These are phyloP conservation scores for Drosophila kurseongensis DNA, from an alignment of 1,140 invertebrate genomes.

Conservation along the genomic window DNA sequence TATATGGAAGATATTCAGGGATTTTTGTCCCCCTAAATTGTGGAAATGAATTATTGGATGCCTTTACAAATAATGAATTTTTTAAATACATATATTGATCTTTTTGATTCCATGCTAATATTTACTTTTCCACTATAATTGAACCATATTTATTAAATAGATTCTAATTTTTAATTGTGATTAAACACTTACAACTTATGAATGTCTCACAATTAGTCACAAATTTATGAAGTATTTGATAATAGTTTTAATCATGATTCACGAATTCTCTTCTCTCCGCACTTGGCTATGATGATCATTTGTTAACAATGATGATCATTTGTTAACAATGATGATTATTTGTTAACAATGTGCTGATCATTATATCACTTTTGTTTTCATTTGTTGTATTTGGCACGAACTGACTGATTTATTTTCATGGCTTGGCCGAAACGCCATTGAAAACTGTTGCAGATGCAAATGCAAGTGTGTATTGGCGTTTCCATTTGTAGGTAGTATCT, in stretches of 20 bases:
- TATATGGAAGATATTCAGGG: too few relatives aligned
- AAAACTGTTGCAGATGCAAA: slow-evolving; percentile 37
- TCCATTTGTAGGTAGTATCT: slow-evolving; percentile 21
- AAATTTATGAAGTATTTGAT: not conserved
- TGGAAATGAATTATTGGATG: too few relatives aligned
- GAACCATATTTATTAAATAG: too few relatives aligned
- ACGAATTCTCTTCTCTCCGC: slow-evolving; percentile 1
- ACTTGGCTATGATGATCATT: not conserved
- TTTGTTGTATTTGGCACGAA: slow-evolving; percentile 4
- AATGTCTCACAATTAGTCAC: too few relatives aligned
- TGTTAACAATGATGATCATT: slow-evolving; percentile 5
- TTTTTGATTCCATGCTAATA: too few relatives aligned
- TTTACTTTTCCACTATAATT: too few relatives aligned
- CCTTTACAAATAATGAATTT: too few relatives aligned
- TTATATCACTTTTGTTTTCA: slow-evolving; percentile 45
- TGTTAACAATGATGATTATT: not conserved
- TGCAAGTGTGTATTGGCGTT: slow-evolving; percentile 17
- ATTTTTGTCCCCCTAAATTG: too few relatives aligned
- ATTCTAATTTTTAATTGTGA: too few relatives aligned
- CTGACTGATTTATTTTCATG: slow-evolving; percentile 25
- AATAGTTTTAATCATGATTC: not conserved
- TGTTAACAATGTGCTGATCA: slow-evolving; percentile 16
- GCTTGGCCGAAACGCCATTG: slow-evolving; percentile 27
- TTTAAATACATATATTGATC: too few relatives aligned
- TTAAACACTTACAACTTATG: too few relatives aligned